Conservation (phyloP, 2,797 vertebrate genomes). For the Sebastes elongatus region DNA sequence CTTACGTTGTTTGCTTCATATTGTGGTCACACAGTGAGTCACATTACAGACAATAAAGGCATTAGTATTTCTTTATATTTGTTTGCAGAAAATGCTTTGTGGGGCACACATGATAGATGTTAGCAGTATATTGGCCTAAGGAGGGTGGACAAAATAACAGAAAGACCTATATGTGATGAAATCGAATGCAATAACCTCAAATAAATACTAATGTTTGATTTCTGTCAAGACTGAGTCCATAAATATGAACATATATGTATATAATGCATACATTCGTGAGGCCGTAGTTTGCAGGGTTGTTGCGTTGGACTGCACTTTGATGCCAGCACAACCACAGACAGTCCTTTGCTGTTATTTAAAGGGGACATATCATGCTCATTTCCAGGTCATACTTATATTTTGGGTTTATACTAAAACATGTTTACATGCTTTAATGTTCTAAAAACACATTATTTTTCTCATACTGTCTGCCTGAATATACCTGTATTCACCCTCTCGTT, state of each 20-base stretch:
- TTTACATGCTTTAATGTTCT: too few relatives aligned
- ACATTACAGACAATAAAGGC: not conserved
- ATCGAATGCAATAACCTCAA: not conserved
- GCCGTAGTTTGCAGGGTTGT: not conserved
- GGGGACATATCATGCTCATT: too few relatives aligned
- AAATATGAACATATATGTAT: not conserved
- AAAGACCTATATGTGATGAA: not conserved
- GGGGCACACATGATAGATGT: not conserved
- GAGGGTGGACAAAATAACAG: not conserved
- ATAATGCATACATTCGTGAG: not conserved
- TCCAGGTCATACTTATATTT: too few relatives aligned
- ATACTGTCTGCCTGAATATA: too few relatives aligned
- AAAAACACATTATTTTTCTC: too few relatives aligned
- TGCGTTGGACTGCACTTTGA: not conserved
- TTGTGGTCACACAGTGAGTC: not conserved
- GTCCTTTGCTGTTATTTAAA: not conserved
- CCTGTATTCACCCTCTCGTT: too few relatives aligned
- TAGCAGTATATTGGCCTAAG: not conserved
- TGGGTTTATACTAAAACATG: too few relatives aligned
- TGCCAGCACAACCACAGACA: not conserved
- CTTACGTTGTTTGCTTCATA: not conserved
- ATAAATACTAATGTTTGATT: not conserved
- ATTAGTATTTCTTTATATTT: not conserved
- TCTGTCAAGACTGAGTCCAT: not conserved
- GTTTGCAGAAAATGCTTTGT: not conserved